phyloP scores from a whole-genome alignment of 2,113 vertebrate species.

The Hyperoodon ampullatus region DNA sequence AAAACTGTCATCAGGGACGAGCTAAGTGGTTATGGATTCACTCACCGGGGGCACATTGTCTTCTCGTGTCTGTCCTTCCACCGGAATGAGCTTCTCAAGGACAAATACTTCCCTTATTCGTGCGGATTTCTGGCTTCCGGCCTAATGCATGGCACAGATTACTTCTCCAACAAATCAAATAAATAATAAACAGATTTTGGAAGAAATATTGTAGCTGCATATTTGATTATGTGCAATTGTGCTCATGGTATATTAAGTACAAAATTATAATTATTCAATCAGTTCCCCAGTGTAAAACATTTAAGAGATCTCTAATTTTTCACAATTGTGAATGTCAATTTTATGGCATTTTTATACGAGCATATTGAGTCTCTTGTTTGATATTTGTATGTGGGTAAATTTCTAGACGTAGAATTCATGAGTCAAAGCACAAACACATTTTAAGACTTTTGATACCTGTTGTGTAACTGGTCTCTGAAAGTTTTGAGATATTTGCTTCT shows the following conservation, averaged over 20 bases:
- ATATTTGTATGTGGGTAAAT: neutral
- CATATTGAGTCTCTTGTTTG: neutral
- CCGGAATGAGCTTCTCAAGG: neutral
- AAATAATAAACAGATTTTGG: neutral
- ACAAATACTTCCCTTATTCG: rapidly evolving
- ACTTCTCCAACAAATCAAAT: neutral
- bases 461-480: neutral
- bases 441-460: neutral
- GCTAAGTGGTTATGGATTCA: too few species aligned
- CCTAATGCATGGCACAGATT: neutral
- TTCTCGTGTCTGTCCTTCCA: neutral
- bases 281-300: neutral
- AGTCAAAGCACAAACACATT: too few species aligned
- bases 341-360: neutral
- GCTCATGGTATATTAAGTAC: neutral
- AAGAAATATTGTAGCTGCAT: neutral
- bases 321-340: neutral
- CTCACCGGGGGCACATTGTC: neutral
- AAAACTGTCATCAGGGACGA: rapidly evolving
- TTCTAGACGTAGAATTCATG: neutral
- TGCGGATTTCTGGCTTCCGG: neutral
- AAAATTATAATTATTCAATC: neutral
- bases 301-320: neutral
- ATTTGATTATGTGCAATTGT: neutral
- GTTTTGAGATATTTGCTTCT: neutral